Base-by-base conservation (phyloP, 2,888 invertebrate species). In the Schizaphis graminum region DNA sequence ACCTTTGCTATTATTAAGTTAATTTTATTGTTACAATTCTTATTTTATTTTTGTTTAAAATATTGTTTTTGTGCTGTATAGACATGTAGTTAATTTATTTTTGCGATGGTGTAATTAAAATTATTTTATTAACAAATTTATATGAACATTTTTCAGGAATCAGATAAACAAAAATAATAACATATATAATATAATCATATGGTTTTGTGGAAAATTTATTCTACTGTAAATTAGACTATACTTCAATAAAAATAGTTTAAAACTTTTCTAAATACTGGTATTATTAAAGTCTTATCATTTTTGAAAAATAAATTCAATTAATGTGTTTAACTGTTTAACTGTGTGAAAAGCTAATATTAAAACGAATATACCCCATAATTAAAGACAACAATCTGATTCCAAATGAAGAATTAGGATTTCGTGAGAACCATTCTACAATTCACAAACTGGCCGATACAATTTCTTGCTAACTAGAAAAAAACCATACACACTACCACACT, bases 21-120 rank as follows among this genome's bases (percentile, higher is more conserved):
- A 35, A 61, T 92, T 92, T 47, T 86, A 53, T 91, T 91, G 87
- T 92, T 61, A 28, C 49, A 87, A 85, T 85, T 86, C 86, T 86
- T 91, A 85, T 44, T 56, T 44, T 92, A 49, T 87, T 92, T 92
- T 67, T 61, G 49, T 86, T 86, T 13, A 35, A 47, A 86, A 49
- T 67, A 91, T 77, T 49, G 47, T n/a, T 21, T 11, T 87, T 67
- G 1, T 92, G 87, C 49, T 87, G 35, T 92, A 5, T 47, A 47
- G 35, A 87, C 7, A 35, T 61, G 16, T 61, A 67, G n/a, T 67
- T 67, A 11, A 53, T 89, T 89, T 61, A 35, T 56, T 41, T 35
- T 41, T 89, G 11, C 41, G 10, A n/a, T 89, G 67, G 67, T 67
- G 67, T 67, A 67, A 67, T 67, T 67, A 67, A 7, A 67, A 67